phyloP scores from a whole-genome alignment of 2,797 vertebrate genomes.

The Schizothorax lantsangensis region DNA sequence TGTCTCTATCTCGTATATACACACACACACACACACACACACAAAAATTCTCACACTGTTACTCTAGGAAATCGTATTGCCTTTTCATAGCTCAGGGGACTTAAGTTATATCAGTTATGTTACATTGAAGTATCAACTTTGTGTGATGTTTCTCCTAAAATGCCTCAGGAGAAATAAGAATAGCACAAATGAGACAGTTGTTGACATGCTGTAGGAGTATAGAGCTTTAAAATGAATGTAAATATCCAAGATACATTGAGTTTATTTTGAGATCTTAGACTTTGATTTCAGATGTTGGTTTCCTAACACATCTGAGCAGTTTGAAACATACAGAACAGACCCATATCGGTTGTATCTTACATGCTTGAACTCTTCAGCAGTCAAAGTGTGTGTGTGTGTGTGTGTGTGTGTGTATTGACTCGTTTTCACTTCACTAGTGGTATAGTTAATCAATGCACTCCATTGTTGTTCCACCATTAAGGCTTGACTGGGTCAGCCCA shows the following conservation, averaged over 20 bases:
- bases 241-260: neutral
- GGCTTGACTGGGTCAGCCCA: slow-evolving; percentile 29
- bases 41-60: neutral
- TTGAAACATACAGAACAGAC: neutral
- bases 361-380: slow-evolving; percentile 23
- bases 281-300: slow-evolving; percentile 12
- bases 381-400: slow-evolving; percentile 58
- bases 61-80: slow-evolving; percentile 9
- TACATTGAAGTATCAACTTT: slow-evolving; percentile 17
- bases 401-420: slow-evolving; percentile 66
- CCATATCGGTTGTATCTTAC: slow-evolving; percentile 34
- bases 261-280: neutral
- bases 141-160: slow-evolving; percentile 25
- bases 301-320: neutral
- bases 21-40: slow-evolving; percentile 4
- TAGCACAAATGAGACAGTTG: slow-evolving; percentile 7
- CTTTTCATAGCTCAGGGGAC: neutral
- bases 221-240: neutral
- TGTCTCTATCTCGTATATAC: neutral
- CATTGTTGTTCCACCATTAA: slow-evolving; percentile 66
- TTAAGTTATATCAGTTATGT: slow-evolving; percentile 10
- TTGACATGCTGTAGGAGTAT: neutral
- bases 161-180: slow-evolving; percentile 18
- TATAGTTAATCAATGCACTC: slow-evolving; percentile 79
- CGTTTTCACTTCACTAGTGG: slow-evolving; percentile 76